phyloP scores from a whole-genome alignment of 2,113 vertebrate genomes.

The Tylochromis polylepis region DNA sequence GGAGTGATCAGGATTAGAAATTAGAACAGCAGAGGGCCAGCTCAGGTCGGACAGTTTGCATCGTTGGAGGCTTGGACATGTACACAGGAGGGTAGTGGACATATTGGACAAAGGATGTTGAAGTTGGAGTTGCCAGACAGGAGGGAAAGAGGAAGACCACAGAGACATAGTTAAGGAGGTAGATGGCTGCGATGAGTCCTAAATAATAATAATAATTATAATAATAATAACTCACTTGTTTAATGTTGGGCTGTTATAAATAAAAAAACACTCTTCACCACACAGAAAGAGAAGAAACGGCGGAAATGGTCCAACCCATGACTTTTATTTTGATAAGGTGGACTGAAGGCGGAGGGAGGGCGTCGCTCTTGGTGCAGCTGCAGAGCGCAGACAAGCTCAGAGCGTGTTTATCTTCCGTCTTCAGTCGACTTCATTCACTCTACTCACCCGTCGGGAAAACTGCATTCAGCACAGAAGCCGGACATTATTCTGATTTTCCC shows the following conservation, averaged over 20 bases:
- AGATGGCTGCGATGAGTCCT: accelerated
- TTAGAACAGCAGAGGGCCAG: not conserved
- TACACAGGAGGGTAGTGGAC: accelerated
- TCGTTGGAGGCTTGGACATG: not conserved
- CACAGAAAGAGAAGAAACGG: not conserved
- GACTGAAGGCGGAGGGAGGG: not conserved
- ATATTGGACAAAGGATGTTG: not conserved
- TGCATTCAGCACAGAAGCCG: accelerated
- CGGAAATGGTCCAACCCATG: not conserved
- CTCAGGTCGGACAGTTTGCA: not conserved
- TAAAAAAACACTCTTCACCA: not conserved
- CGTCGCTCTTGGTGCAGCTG: not conserved
- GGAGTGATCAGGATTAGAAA: not conserved
- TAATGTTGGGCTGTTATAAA: not conserved
- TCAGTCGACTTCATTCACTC: not conserved
- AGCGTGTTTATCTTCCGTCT: not conserved
- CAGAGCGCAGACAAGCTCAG: not conserved
- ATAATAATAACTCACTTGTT: not conserved
- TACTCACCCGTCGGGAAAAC: not conserved
- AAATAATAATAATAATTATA: accelerated
- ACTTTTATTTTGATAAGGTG: not conserved
- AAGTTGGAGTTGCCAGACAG: not conserved
- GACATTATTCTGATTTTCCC: not conserved
- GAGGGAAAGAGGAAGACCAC: not conserved
- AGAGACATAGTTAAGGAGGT: not conserved